phyloP scores from a whole-genome alignment of 1,140 invertebrate genomes.

The Olivierus martensii region DNA sequence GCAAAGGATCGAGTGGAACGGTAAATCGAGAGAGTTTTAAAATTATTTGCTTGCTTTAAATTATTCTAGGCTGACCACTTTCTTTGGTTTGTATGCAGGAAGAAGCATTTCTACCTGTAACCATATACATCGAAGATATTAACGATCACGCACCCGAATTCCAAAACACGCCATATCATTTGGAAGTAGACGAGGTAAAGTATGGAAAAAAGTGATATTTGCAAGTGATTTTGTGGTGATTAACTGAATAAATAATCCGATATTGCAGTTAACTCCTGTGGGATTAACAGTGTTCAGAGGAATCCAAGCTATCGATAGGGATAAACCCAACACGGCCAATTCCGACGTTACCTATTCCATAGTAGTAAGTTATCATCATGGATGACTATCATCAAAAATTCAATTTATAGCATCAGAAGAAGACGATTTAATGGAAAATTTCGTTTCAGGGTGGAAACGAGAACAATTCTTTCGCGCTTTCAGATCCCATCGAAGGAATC shows the following conservation, averaged over 20 bases:
- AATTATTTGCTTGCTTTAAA: background rate
- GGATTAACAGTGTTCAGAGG: slow-evolving; percentile 66
- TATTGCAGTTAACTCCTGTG: slow-evolving; percentile 59
- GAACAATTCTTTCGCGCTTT: slow-evolving; percentile 56
- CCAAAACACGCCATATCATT: slow-evolving; percentile 53
- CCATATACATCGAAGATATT: slow-evolving; percentile 69
- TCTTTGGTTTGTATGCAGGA: slow-evolving; percentile 35
- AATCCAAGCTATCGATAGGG: slow-evolving; percentile 59
- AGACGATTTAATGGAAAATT: background rate
- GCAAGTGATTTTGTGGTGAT: too few species aligned
- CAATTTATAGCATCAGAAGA: background rate
- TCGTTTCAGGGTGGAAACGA: slow-evolving; percentile 44
- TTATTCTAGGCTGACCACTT: slow-evolving; percentile 1
- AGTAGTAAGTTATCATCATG: slow-evolving; percentile 32
- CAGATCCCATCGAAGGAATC: slow-evolving; percentile 60
- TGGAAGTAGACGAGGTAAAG: slow-evolving; percentile 53
- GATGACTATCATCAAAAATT: background rate
- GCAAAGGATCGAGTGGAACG: slow-evolving; percentile 31
- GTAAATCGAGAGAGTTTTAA: slow-evolving; percentile 17
- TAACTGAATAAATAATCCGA: background rate
- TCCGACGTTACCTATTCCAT: slow-evolving; percentile 74
- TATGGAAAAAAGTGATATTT: background rate
- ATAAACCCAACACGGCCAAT: slow-evolving; percentile 77
- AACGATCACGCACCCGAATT: slow-evolving; percentile 51
- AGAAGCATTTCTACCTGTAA: slow-evolving; percentile 59